A percentile compares a stretch with the other conserved stretches of the same genome.
phyloP scores from a whole-genome alignment of 2,888 invertebrate genomes.

The Callosobruchus maculatus region DNA sequence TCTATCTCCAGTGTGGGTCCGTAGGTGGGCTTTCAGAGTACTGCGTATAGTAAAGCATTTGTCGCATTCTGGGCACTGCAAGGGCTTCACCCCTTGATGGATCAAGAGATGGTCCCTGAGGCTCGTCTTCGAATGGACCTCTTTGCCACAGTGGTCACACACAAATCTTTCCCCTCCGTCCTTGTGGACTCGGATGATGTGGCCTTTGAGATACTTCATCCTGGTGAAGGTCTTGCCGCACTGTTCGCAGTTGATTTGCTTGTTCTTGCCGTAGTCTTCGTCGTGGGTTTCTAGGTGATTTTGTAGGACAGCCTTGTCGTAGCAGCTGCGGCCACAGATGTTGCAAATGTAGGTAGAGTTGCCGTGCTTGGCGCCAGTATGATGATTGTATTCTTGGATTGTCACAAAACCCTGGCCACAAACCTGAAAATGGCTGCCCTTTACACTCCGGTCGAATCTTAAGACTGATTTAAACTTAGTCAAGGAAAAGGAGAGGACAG shows the following conservation, averaged over 20 bases:
- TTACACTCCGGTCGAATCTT: too few relatives aligned
- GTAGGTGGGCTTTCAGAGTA: slow-evolving; percentile 43
- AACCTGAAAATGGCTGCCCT: slow-evolving; percentile 3
- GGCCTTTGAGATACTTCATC: slow-evolving; percentile 32
- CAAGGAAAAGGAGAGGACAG: too few relatives aligned
- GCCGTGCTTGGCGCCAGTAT: slow-evolving; percentile 31
- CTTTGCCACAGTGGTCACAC: slow-evolving; percentile 40
- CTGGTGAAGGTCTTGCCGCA: slow-evolving; percentile 37
- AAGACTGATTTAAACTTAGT: too few relatives aligned
- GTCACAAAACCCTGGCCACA: slow-evolving; percentile 35
- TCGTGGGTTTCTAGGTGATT: slow-evolving; percentile 29
- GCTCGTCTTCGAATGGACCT: slow-evolving; percentile 32
- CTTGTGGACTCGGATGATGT: slow-evolving; percentile 31
- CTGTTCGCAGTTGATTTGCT: slow-evolving; percentile 40
- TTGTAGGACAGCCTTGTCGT: slow-evolving; percentile 27
- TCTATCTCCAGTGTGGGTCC: slow-evolving; percentile 45
- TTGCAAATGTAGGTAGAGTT: slow-evolving; percentile 26
- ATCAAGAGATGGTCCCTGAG: slow-evolving; percentile 44
- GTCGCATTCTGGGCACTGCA: slow-evolving; percentile 44
- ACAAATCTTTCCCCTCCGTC: slow-evolving; percentile 34
- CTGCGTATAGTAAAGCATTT: slow-evolving; percentile 43
- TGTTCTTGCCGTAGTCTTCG: slow-evolving; percentile 20
- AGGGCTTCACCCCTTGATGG: slow-evolving; percentile 40
- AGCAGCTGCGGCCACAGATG: slow-evolving; percentile 30
- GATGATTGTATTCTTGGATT: slow-evolving; percentile 34